phyloP scores from a whole-genome alignment of 2,113 vertebrate genomes.

The Eulemur rufifrons region DNA sequence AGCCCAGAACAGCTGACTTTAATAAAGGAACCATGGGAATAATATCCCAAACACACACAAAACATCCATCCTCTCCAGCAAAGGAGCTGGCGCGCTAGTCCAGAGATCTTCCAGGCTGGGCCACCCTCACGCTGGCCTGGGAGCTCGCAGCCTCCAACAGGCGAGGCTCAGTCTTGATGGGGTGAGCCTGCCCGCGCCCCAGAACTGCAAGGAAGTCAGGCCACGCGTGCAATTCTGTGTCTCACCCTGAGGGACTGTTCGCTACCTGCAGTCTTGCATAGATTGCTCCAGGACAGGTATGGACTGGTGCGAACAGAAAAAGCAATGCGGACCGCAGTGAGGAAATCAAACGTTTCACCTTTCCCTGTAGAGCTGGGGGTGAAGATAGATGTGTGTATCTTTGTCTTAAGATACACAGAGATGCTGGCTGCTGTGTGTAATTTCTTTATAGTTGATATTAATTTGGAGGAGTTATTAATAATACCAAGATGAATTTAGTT shows the following conservation, averaged over 20 bases:
- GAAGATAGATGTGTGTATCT: fast-evolving
- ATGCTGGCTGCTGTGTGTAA: fast-evolving
- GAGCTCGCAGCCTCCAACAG: not conserved
- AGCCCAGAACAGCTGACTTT: conserved; percentile 9
- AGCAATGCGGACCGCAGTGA: fast-evolving
- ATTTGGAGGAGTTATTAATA: not conserved
- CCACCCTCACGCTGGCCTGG: not conserved
- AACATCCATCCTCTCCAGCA: not conserved
- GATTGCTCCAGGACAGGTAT: fast-evolving
- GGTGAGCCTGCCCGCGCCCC: fast-evolving
- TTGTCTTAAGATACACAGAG: not conserved
- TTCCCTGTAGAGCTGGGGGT: not conserved
- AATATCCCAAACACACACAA: not conserved
- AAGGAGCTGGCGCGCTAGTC: not conserved
- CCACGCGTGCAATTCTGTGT: fast-evolving
- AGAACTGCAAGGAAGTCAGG: too few species aligned
- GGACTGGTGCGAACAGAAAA: fast-evolving
- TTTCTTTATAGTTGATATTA: fast-evolving
- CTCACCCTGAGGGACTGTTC: not conserved
- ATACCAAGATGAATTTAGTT: not conserved
- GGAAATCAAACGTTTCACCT: not conserved
- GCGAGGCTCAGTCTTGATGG: fast-evolving
- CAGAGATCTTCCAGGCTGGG: not conserved
- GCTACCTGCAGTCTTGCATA: fast-evolving
- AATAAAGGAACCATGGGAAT: not conserved